These are phyloP conservation scores for Peromyscus melanophrys DNA, from an alignment of 2,797 vertebrate species.

Conservation along the genomic window DNA sequence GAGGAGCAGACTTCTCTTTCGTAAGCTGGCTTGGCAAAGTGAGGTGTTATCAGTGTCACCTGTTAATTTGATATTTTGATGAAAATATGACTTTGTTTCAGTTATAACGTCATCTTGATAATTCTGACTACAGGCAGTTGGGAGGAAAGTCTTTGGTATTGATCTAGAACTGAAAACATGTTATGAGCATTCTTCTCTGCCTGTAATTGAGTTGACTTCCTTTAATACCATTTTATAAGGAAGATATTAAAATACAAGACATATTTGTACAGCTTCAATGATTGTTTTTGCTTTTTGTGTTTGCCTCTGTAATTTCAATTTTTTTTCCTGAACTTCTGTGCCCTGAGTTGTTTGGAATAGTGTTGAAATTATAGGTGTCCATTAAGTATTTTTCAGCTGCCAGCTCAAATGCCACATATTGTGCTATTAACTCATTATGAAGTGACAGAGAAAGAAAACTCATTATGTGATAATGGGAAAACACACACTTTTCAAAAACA, in stretches of 20 bases:
- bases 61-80: slow-evolving; percentile 50
- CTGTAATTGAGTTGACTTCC: slow-evolving; percentile 69
- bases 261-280: slow-evolving; percentile 54
- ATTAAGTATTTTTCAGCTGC: slow-evolving; percentile 77
- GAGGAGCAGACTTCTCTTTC: background rate
- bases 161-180: slow-evolving; percentile 56
- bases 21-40: background rate
- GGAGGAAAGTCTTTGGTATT: background rate
- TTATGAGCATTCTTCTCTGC: slow-evolving; percentile 14
- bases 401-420: slow-evolving; percentile 19
- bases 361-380: slow-evolving; percentile 70
- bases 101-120: background rate
- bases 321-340: slow-evolving; percentile 64
- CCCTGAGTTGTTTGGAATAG: slow-evolving; percentile 47
- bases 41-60: background rate
- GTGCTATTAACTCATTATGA: slow-evolving; percentile 79
- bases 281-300: slow-evolving; percentile 65
- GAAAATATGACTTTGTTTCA: slow-evolving; percentile 57
- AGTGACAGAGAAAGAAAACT: slow-evolving; percentile 75
- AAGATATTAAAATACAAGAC: slow-evolving; percentile 51
- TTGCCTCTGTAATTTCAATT: background rate
- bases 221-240: slow-evolving; percentile 64
- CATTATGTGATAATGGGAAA: slow-evolving; percentile 76
- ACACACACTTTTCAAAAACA: slow-evolving; percentile 78
- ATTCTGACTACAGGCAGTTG: slow-evolving; percentile 47